Base-by-base conservation (phyloP, 2,888 invertebrate species). In the Agrochola litura region DNA sequence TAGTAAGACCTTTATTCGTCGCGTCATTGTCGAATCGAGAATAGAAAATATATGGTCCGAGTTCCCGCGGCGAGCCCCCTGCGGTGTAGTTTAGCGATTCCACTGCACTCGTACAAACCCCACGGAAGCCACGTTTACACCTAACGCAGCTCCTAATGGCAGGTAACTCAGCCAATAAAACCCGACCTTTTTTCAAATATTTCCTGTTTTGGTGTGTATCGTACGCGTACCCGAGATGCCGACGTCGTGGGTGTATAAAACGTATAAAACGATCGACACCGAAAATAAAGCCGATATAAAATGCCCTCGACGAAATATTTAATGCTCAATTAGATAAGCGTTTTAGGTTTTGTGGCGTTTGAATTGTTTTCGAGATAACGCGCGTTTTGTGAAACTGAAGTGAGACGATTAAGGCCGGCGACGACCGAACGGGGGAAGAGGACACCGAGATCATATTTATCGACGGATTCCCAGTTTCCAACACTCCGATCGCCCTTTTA, bases 281-380 rank as follows among this genome's bases (percentile, higher is more conserved):
- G 90, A 95, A 95, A 94, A 96, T 95, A 95, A 96, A 96, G 94
- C 93, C 91, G 93, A 95, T 95, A 96, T 95, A 95, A 96, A 96
- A 95, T 95, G 94, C 92, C 92, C 94, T 95, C 96, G 95, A 95
- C 94, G 96, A 96, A 95, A 95, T 96, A 95, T 95, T 96, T 96
- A 96, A 96, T 95, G 94, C 96, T 96, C 95, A 96, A 96, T 96
- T 96, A 96, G 96, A 96, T 96, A 96, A 96, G 95, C 95, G 95
- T 95, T 96, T 95, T 95, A 92, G 95, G 94, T 95, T 96, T 94
- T 94, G 95, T 95, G 94, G 93, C 93, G 94, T 94, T 95, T 93
- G 94, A 95, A 95, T 95, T 95, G 95, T 96, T 95, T 95, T 93
- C 88, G 91, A 93, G 93, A 93, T 93, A 93, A 93, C 92, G 90